Percentiles rank a stretch among this genome's conserved stretches.
These are phyloP conservation scores for Lonchura striata DNA, from an alignment of 2,113 vertebrate genomes.

Conservation along the genomic window DNA sequence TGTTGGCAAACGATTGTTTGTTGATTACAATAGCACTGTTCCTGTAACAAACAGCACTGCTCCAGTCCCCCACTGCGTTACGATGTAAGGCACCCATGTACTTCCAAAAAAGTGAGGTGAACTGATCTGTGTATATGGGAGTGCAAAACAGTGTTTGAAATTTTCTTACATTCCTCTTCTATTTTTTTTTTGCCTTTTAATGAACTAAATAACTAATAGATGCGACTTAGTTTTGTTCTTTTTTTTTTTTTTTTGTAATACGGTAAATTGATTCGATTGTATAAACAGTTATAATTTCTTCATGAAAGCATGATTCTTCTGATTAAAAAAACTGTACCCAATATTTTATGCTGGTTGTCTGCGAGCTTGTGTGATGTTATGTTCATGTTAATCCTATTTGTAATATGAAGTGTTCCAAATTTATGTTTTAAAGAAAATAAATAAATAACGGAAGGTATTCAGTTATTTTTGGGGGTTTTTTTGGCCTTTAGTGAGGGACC, in stretches of 20 bases:
- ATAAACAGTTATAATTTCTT: constrained; percentile 94
- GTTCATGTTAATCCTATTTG: constrained; percentile 97
- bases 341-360: constrained; percentile 97
- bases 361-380: constrained; percentile 97
- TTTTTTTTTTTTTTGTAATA: constrained; percentile 82
- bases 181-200: constrained; percentile 91
- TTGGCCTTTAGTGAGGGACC: constrained; percentile 87
- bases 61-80: constrained; percentile 80
- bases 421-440: constrained; percentile 81
- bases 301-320: constrained; percentile 99
- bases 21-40: constrained; percentile 97
- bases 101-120: constrained; percentile 78
- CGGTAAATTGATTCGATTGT: constrained; percentile 92
- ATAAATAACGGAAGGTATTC: constrained; percentile 90
- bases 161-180: constrained; percentile 89
- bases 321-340: constrained; percentile 90
- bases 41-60: constrained; percentile 89
- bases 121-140: constrained; percentile 84
- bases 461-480: constrained; percentile 75
- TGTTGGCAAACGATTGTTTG: constrained; percentile 96
- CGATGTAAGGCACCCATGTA: constrained; percentile 73
- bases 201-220: constrained; percentile 92
- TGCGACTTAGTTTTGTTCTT: constrained; percentile 74
- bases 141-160: constrained; percentile 92
- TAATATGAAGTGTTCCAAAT: constrained; percentile 93